Percentiles rank a stretch among this genome's conserved stretches.
Conservation (phyloP, 2,113 vertebrate species). For the Ailuropoda melanoleuca region DNA sequence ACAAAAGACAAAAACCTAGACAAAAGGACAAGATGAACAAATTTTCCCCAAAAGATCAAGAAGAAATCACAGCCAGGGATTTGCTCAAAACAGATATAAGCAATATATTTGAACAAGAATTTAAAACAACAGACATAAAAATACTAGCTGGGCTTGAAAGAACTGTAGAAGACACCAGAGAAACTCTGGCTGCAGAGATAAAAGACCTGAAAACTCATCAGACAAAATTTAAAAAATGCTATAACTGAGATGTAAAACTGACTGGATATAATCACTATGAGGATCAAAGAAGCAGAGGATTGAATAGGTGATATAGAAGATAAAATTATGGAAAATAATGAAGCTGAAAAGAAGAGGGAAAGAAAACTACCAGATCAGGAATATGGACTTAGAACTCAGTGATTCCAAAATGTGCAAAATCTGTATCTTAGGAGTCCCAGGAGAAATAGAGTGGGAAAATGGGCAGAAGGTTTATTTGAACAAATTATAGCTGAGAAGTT, state of each 20-base stretch:
- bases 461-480: not conserved
- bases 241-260: not conserved
- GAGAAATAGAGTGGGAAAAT: not conserved
- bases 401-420: not conserved
- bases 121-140: not conserved
- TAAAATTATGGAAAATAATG: too few relatives aligned
- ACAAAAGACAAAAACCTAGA: not conserved
- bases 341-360: too few relatives aligned
- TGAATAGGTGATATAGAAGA: too few relatives aligned
- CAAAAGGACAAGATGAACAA: not conserved
- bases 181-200: not conserved
- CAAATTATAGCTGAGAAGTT: not conserved
- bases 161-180: not conserved
- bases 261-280: not conserved
- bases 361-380: too few relatives aligned
- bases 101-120: not conserved
- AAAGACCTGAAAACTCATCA: not conserved
- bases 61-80: not conserved
- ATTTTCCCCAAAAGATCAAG: not conserved
- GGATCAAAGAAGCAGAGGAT: too few relatives aligned
- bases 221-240: not conserved
- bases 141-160: not conserved
- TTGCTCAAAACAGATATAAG: not conserved
- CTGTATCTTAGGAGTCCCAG: not conserved
- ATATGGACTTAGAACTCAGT: not conserved